These are phyloP conservation scores for rat (Rattus norvegicus) DNA, from an alignment of 2,113 vertebrate species.

Conservation along the genomic window GRCr8 NC_086021.1:86459501-86460000, in stretches of 20 bases:
- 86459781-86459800: background rate
- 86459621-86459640: background rate
- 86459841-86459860: background rate
- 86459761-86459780: background rate
- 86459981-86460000: background rate
- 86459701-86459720: background rate
- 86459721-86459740: background rate
- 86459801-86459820: background rate
- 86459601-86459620: background rate
- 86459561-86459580: background rate
- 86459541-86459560: background rate
- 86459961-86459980: conserved; percentile 5
- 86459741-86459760: background rate
- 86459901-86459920: background rate
- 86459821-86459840: background rate
- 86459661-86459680: background rate
- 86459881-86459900: background rate
- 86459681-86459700: background rate
- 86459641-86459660: background rate
- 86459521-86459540: background rate
- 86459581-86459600: background rate
- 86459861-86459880: background rate
- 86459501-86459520: background rate
- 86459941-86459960: conserved; percentile 1
- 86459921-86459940: background rate